Evolutionary conservation across 2,888 invertebrate species (phyloP), one percentile per base, ranked within the genome.

Genomic region (Syrphus vitripennis): DNA sequence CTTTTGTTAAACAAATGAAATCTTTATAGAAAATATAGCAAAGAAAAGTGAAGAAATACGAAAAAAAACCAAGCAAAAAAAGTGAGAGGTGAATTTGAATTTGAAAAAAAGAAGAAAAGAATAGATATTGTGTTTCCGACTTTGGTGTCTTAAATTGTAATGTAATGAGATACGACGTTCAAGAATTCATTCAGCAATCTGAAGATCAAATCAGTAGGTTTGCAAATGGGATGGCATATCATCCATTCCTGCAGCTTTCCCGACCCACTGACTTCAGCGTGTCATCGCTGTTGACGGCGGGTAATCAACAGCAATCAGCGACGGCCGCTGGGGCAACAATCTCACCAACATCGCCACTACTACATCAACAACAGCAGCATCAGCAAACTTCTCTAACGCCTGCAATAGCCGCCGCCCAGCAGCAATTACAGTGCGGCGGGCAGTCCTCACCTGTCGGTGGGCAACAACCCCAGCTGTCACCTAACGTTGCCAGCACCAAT

Each of bases 251-350:
- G 94, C 96, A 97, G 94, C 96, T 97, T 93, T 96, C 97, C 92
- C 94, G 97, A 93, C 97, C 97, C 93, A 97, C 97, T 93, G 97
- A 97, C 94, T 97, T 97, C 94, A 97, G 97, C 94, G 97, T 97
- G 92, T 97, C 97, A 91, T 97, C 97, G 93, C 94, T 97, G 94
- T 95, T 97, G 93, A 97, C 96, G 92, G 96, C 96, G 90, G 95
- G 94, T 92, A 95, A 90, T 89, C 89, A 89, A 42, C 89, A 89
- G 81, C 90, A 89, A 88, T 80, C 63, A 79, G 86, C 84, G 83
- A 77, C 72, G 81, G 75, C 76, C 71, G 82, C 76, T 74, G 89
- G 81, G 88, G 88, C 88, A 69, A 70, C 87, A 50, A 86, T 86
- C 59, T 86, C 87, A 89, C 88, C 90, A 89, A 88, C 92, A 87